These are phyloP conservation scores for Micromys minutus DNA, from an alignment of 2,113 vertebrate genomes.

Conservation along the genomic window DNA sequence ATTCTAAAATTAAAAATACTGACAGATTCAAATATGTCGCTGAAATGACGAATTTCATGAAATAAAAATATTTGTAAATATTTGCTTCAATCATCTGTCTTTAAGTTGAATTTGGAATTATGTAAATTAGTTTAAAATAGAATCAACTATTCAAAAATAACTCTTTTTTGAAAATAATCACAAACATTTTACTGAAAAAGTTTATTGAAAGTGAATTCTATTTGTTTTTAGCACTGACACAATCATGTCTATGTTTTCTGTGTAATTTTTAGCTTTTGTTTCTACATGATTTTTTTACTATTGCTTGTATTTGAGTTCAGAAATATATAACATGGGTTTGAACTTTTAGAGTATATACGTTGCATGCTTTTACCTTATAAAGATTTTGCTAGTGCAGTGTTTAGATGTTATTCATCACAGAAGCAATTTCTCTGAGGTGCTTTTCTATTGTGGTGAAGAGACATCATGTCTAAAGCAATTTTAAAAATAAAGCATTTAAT, in stretches of 20 bases:
- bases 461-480: neutral
- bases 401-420: neutral
- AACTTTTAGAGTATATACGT: fast-evolving
- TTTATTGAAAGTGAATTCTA: neutral
- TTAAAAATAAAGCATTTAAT: neutral
- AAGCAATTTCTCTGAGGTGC: neutral
- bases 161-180: neutral
- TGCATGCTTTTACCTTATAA: neutral
- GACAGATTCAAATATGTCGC: neutral
- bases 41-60: neutral
- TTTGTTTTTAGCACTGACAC: neutral
- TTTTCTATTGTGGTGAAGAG: neutral
- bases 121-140: neutral
- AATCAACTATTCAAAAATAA: neutral
- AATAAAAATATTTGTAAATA: neutral
- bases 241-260: neutral
- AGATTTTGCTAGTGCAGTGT: neutral
- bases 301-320: neutral
- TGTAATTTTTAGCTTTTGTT: neutral
- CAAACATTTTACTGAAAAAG: neutral
- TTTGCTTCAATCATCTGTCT: neutral
- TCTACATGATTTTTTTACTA: neutral
- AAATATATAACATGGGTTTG: neutral
- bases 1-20: neutral
- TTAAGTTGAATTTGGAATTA: neutral